These are phyloP conservation scores for Hipposideros armiger DNA, from an alignment of 2,113 vertebrate genomes.

Conservation along the genomic window DNA sequence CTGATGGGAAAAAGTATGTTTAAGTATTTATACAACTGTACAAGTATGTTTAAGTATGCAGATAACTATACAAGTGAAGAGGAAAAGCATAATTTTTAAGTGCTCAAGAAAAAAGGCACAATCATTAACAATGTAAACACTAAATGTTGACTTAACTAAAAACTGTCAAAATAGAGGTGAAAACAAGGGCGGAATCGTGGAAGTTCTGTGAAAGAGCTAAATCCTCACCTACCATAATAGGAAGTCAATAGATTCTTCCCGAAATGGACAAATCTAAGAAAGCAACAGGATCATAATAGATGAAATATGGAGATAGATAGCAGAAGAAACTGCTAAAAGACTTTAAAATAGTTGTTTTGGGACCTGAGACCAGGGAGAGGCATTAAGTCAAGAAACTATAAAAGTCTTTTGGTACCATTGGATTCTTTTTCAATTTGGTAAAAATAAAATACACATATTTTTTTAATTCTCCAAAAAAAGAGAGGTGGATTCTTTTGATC, in stretches of 20 bases:
- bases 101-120: background rate
- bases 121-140: background rate
- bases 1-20: background rate
- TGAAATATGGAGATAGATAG: background rate
- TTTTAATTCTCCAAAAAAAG: background rate
- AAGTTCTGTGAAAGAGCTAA: background rate
- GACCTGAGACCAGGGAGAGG: background rate
- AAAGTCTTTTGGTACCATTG: background rate
- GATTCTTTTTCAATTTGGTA: background rate
- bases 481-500: background rate
- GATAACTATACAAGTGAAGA: background rate
- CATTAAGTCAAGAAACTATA: background rate
- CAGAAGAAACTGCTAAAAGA: background rate
- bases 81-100: background rate
- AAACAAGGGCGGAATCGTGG: background rate
- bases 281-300: background rate
- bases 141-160: background rate
- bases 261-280: background rate
- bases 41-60: background rate
- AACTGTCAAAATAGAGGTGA: background rate
- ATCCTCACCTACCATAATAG: background rate
- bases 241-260: background rate
- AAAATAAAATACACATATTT: background rate
- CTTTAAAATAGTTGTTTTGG: background rate
- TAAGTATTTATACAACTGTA: no score